A percentile compares a stretch with the other conserved stretches of the same genome.
Conservation (phyloP, 2,888 invertebrate genomes). For the Bembecia ichneumoniformis region DNA sequence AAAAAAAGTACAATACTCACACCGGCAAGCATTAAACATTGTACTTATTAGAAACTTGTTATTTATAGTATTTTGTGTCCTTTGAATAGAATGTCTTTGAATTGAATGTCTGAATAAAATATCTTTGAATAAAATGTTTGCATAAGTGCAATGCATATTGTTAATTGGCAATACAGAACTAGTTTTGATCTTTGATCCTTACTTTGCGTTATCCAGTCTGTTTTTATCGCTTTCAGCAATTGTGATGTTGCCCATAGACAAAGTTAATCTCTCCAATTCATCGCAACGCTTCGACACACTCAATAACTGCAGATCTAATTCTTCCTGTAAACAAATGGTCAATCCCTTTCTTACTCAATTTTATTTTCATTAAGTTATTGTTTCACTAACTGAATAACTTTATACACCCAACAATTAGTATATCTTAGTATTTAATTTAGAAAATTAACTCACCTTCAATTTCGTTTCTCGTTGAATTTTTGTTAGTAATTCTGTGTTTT, state of each 20-base stretch:
- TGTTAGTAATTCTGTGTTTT: constrained; percentile 40
- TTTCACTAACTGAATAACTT: too few relatives aligned
- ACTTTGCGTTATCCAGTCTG: constrained; percentile 49
- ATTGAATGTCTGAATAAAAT: not conserved
- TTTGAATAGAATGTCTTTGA: not conserved
- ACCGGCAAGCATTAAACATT: too few relatives aligned
- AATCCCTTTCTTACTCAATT: too few relatives aligned
- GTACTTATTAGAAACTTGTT: too few relatives aligned
- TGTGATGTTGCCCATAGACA: constrained; percentile 29
- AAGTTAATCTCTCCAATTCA: constrained; percentile 42
- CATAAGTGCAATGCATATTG: not conserved
- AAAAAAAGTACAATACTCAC: too few relatives aligned
- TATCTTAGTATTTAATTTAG: not conserved
- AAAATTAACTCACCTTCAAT: constrained; percentile 33
- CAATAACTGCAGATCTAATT: constrained; percentile 30
- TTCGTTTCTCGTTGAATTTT: constrained; percentile 45
- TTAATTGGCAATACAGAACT: not conserved
- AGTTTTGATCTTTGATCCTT: constrained; percentile 8
- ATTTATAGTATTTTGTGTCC: too few relatives aligned
- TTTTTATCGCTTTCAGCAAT: constrained; percentile 48
- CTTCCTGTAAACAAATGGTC: constrained; percentile 25
- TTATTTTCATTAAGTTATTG: too few relatives aligned
- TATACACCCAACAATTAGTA: too few relatives aligned
- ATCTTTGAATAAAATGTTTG: not conserved
- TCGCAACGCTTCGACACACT: constrained; percentile 26